Conservation (phyloP, 2,113 vertebrate genomes). For the Labeo catla region DNA sequence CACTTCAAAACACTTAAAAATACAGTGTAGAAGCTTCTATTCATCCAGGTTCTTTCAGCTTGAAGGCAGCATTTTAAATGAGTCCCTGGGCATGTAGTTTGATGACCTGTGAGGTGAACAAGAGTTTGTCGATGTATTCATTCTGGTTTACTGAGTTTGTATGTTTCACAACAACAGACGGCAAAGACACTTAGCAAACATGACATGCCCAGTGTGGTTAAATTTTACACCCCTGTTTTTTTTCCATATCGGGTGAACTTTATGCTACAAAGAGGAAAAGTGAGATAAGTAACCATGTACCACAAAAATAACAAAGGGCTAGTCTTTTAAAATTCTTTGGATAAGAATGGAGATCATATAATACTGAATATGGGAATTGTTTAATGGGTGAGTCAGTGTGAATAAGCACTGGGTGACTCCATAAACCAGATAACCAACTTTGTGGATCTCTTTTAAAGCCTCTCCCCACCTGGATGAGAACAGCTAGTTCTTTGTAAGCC, state of each 20-base stretch:
- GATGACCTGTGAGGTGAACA: conserved; percentile 30
- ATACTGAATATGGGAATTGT: not conserved
- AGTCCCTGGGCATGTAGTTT: conserved; percentile 35
- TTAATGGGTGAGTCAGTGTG: not conserved
- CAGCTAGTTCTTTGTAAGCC: conserved; percentile 22
- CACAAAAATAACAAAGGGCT: not conserved
- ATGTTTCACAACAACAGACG: not conserved
- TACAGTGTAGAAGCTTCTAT: conserved; percentile 14
- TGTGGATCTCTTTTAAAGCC: not conserved
- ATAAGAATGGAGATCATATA: not conserved
- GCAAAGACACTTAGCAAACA: conserved; percentile 21
- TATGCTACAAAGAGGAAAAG: not conserved
- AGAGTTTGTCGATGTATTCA: conserved; percentile 31
- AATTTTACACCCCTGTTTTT: not conserved
- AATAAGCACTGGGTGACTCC: not conserved
- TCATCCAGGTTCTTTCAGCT: conserved; percentile 12
- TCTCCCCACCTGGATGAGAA: conserved; percentile 6
- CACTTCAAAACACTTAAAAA: conserved; percentile 22
- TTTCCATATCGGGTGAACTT: not conserved
- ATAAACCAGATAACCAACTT: conserved; percentile 10
- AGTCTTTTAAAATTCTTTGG: not conserved
- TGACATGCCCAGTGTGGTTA: not conserved
- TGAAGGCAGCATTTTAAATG: conserved; percentile 23
- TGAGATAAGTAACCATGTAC: not conserved
- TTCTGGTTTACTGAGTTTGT: conserved; percentile 13